phyloP scores from a whole-genome alignment of 2,113 vertebrate genomes.

The Cyphomyrus plagiostoma region DNA sequence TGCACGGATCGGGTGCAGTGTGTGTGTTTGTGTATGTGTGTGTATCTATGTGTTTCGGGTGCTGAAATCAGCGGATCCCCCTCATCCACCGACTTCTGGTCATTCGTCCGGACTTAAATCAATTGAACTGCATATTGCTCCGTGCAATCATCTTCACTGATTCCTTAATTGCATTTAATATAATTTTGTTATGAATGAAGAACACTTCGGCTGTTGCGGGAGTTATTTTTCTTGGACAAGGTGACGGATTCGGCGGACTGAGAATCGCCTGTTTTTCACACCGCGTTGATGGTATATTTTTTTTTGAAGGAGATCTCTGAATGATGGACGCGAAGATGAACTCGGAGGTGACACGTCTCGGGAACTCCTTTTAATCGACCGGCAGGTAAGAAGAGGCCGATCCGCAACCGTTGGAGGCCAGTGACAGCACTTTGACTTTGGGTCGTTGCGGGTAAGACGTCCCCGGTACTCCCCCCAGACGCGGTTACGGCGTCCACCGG shows the following conservation, averaged over 20 bases:
- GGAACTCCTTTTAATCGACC: not conserved
- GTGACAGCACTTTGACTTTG: not conserved
- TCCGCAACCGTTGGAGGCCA: not conserved
- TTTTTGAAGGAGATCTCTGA: not conserved
- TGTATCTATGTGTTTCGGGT: not conserved
- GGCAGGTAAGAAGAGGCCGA: not conserved
- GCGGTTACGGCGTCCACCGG: not conserved
- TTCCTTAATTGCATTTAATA: not conserved
- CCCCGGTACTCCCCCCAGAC: not conserved
- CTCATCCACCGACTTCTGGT: not conserved
- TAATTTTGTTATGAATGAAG: not conserved
- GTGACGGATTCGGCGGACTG: not conserved
- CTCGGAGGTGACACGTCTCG: not conserved
- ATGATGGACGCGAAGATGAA: not conserved
- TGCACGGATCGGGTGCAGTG: not conserved
- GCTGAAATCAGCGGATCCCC: conserved; percentile 1
- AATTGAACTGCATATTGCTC: not conserved
- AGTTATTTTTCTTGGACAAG: not conserved
- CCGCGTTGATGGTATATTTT: not conserved
- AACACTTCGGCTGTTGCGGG: not conserved
- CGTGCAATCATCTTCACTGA: not conserved
- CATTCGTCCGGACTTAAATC: not conserved
- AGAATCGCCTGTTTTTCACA: not conserved
- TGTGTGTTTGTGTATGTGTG: not conserved
- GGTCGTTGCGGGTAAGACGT: conserved; percentile 3